Evolutionary conservation across 2,888 invertebrate genomes (phyloP).

Genomic region (Drosophila cracens): DNA sequence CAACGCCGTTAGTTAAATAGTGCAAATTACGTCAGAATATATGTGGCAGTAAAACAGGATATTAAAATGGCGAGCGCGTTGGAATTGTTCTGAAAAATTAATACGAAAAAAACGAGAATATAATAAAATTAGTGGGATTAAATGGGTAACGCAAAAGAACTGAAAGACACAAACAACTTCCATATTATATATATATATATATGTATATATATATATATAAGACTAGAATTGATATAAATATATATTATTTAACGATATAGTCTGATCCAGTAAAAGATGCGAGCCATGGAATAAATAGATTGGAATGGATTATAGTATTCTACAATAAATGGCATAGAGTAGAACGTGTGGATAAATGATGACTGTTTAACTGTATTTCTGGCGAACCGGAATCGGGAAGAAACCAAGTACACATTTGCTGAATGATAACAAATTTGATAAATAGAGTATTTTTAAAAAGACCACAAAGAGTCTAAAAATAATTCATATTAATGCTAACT

Average conservation of each 20-base stretch:
- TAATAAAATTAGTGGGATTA: background rate
- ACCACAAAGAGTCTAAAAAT: background rate
- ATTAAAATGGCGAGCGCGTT: background rate
- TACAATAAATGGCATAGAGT: background rate
- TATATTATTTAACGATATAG: background rate
- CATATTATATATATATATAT: background rate
- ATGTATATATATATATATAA: background rate
- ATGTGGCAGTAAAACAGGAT: background rate
- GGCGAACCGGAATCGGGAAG: background rate
- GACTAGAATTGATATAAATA: background rate
- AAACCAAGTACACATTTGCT: background rate
- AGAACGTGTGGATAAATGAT: background rate
- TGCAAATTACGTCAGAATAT: background rate
- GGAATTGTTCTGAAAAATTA: background rate
- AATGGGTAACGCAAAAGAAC: background rate
- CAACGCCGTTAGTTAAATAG: background rate
- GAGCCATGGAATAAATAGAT: background rate
- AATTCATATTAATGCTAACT: background rate
- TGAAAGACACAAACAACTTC: background rate
- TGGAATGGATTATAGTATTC: background rate
- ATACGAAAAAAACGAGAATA: background rate
- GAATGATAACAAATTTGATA: background rate
- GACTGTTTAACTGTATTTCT: background rate
- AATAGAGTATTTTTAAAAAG: background rate
- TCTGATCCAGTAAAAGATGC: background rate